Percentiles rank a stretch among this genome's conserved stretches.
These are phyloP conservation scores for Dorcus hopei DNA, from an alignment of 2,888 invertebrate species.

Conservation along the genomic window DNA sequence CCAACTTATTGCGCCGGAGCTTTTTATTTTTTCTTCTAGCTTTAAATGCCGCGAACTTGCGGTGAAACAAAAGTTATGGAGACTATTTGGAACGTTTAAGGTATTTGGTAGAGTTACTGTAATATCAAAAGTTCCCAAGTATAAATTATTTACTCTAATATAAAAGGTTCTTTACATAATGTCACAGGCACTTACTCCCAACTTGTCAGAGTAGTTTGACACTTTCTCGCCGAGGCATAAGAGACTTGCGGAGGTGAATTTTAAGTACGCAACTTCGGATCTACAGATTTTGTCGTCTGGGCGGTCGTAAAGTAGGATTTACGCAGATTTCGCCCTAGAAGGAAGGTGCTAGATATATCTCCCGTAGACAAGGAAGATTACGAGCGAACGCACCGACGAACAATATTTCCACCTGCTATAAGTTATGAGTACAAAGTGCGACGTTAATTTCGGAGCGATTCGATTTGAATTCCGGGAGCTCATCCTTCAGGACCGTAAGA, in stretches of 20 bases:
- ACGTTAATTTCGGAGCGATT: constrained; percentile 33
- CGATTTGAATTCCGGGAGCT: constrained; percentile 29
- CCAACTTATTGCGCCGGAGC: no score
- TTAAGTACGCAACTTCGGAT: constrained; percentile 25
- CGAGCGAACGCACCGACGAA: neutral
- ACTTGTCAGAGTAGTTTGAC: constrained; percentile 21
- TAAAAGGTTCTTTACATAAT: constrained; percentile 17
- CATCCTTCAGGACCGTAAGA: constrained; percentile 29
- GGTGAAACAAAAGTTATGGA: no score
- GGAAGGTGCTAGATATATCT: neutral
- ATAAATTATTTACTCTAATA: constrained; percentile 15
- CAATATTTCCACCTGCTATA: constrained; percentile 23
- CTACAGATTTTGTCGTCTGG: constrained; percentile 12
- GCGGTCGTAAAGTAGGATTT: constrained; percentile 4
- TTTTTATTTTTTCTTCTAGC: no score
- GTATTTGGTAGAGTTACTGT: neutral
- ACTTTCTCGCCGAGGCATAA: constrained; percentile 15
- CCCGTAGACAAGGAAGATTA: neutral
- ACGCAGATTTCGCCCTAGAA: constrained; percentile 4
- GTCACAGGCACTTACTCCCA: constrained; percentile 14
- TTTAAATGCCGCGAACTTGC: no score
- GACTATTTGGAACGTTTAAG: neutral
- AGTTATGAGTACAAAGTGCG: constrained; percentile 28
- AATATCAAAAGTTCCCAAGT: constrained; percentile 3
- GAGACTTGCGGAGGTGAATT: constrained; percentile 21